Conservation (phyloP, 2,113 vertebrate species). For the Chloropsis cyanopogon region DNA sequence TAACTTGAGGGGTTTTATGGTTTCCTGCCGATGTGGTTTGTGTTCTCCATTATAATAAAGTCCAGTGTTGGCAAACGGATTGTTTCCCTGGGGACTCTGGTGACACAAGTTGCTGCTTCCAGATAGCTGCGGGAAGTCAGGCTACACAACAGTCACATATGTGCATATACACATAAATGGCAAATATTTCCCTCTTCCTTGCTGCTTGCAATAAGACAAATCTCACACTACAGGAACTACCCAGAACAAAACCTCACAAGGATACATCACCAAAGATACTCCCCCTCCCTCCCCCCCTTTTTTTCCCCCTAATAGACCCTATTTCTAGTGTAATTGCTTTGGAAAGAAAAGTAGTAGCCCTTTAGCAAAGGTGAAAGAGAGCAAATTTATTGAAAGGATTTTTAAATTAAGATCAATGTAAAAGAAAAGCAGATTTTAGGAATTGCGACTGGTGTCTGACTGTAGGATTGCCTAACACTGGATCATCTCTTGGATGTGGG, state of each 20-base stretch:
- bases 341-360: not conserved
- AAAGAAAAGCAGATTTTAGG: not conserved
- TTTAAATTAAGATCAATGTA: not conserved
- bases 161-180: not conserved
- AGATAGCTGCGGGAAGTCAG: not conserved
- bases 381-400: not conserved
- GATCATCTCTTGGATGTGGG: not conserved
- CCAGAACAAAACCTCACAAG: not conserved
- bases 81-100: slow-evolving; percentile 45
- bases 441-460: not conserved
- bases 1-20: slow-evolving; percentile 73
- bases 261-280: not conserved
- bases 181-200: not conserved
- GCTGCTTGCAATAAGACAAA: not conserved
- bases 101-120: not conserved
- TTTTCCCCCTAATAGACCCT: not conserved
- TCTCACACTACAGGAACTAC: not conserved
- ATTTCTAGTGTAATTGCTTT: not conserved
- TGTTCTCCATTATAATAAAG: slow-evolving; percentile 14
- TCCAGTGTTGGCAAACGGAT: slow-evolving; percentile 10
- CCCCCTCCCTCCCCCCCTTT: rapidly evolving
- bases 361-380: not conserved
- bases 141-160: not conserved
- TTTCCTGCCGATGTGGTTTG: slow-evolving; percentile 73
- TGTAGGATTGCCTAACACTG: not conserved